Base-by-base conservation (phyloP, 2,797 vertebrate species). In the Hoplostethus atlanticus region DNA sequence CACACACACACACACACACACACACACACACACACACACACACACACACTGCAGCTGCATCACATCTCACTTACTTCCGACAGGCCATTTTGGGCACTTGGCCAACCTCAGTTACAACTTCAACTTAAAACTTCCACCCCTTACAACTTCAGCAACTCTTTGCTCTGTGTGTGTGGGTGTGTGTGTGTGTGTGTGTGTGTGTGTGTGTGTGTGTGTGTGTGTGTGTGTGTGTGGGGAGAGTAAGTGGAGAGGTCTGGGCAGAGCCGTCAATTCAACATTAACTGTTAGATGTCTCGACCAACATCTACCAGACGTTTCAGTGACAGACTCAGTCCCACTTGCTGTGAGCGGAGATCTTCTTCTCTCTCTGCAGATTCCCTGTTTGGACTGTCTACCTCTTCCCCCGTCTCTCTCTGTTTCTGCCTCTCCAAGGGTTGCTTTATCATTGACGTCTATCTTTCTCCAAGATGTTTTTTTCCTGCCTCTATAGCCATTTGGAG, bases 61-160 rank as follows among this genome's bases (percentile, higher is more conserved):
- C 71, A 4, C 17, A 59, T 91, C 87, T 87, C 74, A 40, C 51
- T 85, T 71, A 81, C 79, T 87, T 91, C 86, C 85, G 73, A 90
- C 86, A 91, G 44, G 42, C 68, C 62, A 66, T 76, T 86, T 87
- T 75, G 54, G 47, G 68, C 63, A 36, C 69, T 53, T 46, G 50
- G 79, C 77, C 77, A 83, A 74, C 36, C 42, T 54, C n/a, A 53
- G 59, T 71, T 63, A 80, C 64, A 77, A 74, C 73, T 79, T 83
- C 64, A 67, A 79, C 51, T 34, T 34, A 6, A 4, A 34, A 34
- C 34, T 34, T 34, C 34, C 48, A 53, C 48, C 50, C 69, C 77
- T 60, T 60, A 69, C 64, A 64, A 62, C 59, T 68, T 64, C 46
- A 76, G 60, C 59, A 71, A 65, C 48, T 5, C 21, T 21, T 21